phyloP scores from a whole-genome alignment of 2,113 vertebrate genomes.

The Protobothrops flavoviridis region DNA sequence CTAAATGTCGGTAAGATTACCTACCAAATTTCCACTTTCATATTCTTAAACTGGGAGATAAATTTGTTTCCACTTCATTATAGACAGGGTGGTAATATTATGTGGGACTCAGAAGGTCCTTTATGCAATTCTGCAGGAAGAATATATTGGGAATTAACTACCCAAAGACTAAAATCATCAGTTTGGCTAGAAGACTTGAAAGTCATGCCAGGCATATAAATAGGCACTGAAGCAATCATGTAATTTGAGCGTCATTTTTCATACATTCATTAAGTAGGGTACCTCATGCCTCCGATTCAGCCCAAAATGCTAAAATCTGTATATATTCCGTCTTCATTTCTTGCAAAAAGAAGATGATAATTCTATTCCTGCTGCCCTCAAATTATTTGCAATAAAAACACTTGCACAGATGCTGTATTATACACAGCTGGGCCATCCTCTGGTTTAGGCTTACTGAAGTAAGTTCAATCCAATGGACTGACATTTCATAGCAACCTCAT shows the following conservation, averaged over 20 bases:
- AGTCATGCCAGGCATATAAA: not conserved
- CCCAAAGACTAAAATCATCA: not conserved
- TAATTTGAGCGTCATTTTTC: not conserved
- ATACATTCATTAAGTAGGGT: not conserved
- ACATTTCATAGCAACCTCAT: not conserved
- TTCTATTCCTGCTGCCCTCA: not conserved
- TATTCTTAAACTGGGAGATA: not conserved
- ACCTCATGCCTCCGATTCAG: not conserved
- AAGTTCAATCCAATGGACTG: not conserved
- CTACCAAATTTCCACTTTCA: not conserved
- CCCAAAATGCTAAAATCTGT: not conserved
- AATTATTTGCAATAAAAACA: not conserved
- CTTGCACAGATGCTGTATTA: not conserved
- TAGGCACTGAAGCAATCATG: not conserved
- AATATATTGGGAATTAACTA: not conserved
- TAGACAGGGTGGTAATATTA: not conserved
- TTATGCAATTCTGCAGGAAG: not conserved
- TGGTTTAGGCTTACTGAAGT: not conserved
- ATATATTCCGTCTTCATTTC: not conserved
- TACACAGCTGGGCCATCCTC: not conserved
- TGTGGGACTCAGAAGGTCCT: not conserved
- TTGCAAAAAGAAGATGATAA: not conserved
- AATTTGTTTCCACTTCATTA: not conserved
- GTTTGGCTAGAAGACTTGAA: not conserved
- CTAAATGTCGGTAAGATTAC: not conserved